Conservation (phyloP, 1,140 invertebrate species). For the Batillaria attramentaria region DNA sequence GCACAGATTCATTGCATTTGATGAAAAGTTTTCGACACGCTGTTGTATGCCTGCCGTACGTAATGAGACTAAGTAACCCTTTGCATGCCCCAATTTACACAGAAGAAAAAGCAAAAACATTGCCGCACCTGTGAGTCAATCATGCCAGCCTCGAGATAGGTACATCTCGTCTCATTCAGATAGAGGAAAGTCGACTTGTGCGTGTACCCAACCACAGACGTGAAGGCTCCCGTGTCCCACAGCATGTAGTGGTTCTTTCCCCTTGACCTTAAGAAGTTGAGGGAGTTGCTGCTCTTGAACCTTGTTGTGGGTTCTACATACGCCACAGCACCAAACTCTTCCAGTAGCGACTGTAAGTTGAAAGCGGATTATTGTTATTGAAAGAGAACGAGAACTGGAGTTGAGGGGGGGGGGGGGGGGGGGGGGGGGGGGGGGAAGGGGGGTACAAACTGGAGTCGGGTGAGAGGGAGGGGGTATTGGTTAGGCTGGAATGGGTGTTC, state of each 20-base stretch:
- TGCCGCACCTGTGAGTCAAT: constrained; percentile 47
- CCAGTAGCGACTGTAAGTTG: constrained; percentile 48
- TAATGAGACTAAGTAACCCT: too few species aligned
- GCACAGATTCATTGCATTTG: too few species aligned
- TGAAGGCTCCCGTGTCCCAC: constrained; percentile 51
- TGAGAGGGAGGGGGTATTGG: background rate
- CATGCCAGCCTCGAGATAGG: constrained; percentile 51
- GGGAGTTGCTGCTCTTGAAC: constrained; percentile 47
- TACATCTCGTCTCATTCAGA: constrained; percentile 55
- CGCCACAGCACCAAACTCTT: constrained; percentile 59
- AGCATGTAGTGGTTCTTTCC: constrained; percentile 54
- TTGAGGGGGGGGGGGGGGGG: background rate
- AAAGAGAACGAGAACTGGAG: background rate
- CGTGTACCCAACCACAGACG: constrained; percentile 53
- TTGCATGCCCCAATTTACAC: too few species aligned
- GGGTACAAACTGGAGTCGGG: background rate
- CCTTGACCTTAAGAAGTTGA: constrained; percentile 50
- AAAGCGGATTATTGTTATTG: too few species aligned
- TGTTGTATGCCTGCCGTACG: too few species aligned
- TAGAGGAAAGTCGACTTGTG: constrained; percentile 55
- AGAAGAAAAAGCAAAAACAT: background rate
- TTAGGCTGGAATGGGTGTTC: too few species aligned
- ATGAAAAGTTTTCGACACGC: too few species aligned
- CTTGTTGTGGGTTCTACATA: constrained; percentile 56
- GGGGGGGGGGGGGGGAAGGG: background rate